Conservation (phyloP, 2,797 vertebrate species). For the Cyclura pinguis region DNA sequence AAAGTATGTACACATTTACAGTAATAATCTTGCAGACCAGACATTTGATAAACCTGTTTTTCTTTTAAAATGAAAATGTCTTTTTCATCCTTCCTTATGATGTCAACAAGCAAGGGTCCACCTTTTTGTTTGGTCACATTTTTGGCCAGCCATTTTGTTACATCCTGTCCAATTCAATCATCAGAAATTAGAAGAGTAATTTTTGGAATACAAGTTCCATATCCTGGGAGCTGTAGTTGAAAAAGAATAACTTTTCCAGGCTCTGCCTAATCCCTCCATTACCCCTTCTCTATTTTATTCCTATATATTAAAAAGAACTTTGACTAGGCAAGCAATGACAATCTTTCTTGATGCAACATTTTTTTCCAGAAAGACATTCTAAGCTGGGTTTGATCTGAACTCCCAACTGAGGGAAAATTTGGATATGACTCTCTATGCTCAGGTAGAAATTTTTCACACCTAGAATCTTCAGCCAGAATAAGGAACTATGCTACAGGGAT, state of each 20-base stretch:
- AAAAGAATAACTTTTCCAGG: no score
- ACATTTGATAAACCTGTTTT: no score
- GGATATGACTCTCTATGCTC: no score
- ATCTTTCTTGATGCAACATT: neutral
- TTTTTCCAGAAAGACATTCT: neutral
- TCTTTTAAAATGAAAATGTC: no score
- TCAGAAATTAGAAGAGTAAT: no score
- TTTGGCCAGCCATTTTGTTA: neutral
- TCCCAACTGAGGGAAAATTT: neutral
- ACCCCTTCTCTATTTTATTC: neutral
- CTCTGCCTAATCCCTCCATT: neutral
- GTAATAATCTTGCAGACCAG: no score
- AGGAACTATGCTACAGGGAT: no score
- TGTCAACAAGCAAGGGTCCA: neutral
- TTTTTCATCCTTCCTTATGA: no score
- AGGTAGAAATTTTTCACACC: no score
- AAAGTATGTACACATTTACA: no score
- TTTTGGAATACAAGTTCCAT: neutral
- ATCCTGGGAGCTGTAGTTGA: no score
- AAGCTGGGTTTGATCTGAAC: neutral
- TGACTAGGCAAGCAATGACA: neutral
- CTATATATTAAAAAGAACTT: neutral
- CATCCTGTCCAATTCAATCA: neutral
- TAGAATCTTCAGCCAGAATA: no score
- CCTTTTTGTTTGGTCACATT: neutral